Base-by-base conservation (phyloP, 2,113 vertebrate species). In the Platanista minor region DNA sequence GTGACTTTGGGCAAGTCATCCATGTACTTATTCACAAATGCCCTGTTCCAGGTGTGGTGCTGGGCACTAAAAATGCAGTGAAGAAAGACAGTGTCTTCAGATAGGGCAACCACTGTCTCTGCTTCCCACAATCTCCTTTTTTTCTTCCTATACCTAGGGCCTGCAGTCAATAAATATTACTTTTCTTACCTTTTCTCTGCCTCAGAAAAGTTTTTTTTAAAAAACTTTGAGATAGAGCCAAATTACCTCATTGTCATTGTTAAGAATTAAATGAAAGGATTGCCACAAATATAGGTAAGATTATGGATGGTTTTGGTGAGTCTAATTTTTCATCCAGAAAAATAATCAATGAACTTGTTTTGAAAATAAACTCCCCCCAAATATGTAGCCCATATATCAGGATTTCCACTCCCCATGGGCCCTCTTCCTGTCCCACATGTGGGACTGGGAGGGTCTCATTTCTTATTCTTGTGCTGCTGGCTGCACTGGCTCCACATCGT, bases 401-500 rank as follows among this genome's bases (percentile, higher is more conserved):
- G 46, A 36, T 61, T 77, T 41, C 20, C 10, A 5, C 20, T 66
- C 31, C 41, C 62, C 12, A 0, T 13, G 54, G 57, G 39, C 15
- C 8, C 15, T 17, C 39, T 43, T 6, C 61, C 10, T 29, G 0
- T 66, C n/a, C 18, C 2, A 13, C 15, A 7, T 36, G 17, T 39
- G 43, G 15, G 14, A 12, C 27, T 7, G 17, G 9, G 2, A 6
- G 27, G 20, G 0, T 61, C 66, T 33, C 15, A 0, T 33, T 69
- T 27, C 13, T 57, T 43, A 66, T 10, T 89, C 39, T 21, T 59
- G 5, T 3, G 23, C 59, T 31, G 8, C 18, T 62, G 21, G 13
- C 41, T 25, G 33, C 5, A 33, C 8, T 7, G 12, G 41, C 13
- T 36, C 17, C 21, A n/a, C 5, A n/a, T 10, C 2, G 0, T 36